Percentiles rank a stretch among this genome's conserved stretches.
phyloP scores from a whole-genome alignment of 2,888 invertebrate genomes.

The Notocelia uddmanniana region DNA sequence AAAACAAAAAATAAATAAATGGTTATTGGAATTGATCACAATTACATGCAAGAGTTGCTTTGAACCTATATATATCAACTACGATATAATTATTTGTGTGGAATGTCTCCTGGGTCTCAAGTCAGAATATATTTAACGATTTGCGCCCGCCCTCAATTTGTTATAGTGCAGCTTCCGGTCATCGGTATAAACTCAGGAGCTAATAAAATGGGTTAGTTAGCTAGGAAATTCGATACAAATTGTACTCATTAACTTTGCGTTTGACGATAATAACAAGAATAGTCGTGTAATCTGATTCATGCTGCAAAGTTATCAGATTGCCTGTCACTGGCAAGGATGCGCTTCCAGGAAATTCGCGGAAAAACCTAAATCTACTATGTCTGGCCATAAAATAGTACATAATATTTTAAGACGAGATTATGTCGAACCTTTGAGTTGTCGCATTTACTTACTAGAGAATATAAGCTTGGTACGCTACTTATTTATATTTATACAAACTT shows the following conservation, averaged over 20 bases:
- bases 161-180: not conserved
- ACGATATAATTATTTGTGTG: not conserved
- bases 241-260: no score
- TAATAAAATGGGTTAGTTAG: no score
- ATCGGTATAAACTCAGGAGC: no score
- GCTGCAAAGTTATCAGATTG: conserved; percentile 23
- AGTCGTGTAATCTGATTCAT: conserved; percentile 28
- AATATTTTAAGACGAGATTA: conserved; percentile 4
- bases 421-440: not conserved
- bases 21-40: no score
- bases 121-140: not conserved
- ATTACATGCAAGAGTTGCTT: no score
- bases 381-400: conserved; percentile 4
- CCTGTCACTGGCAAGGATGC: conserved; percentile 20
- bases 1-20: no score
- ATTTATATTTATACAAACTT: not conserved
- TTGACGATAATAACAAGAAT: conserved; percentile 20
- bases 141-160: not conserved
- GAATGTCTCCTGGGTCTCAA: not conserved
- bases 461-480: not conserved
- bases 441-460: not conserved
- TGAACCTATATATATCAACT: no score
- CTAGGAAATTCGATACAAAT: no score
- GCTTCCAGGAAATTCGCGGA: conserved; percentile 7
- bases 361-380: conserved; percentile 7